Evolutionary conservation across 2,888 invertebrate genomes (phyloP).

Genomic region (Catocala sponsa): DNA sequence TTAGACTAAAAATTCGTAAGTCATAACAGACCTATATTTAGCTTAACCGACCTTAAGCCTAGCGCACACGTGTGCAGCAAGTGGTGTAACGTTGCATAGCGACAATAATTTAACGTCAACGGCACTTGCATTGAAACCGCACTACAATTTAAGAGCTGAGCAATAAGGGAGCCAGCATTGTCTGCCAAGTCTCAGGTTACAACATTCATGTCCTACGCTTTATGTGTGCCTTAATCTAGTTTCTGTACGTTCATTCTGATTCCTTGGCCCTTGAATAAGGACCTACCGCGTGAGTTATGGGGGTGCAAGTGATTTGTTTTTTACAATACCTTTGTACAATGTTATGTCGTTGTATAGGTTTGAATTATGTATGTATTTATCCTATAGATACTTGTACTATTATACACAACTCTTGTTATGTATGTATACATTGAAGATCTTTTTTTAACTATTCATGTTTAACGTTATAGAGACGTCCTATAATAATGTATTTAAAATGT

Average conservation of each 20-base stretch:
- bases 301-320: constrained; percentile 43
- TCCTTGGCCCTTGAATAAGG: constrained; percentile 41
- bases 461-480: too few relatives aligned
- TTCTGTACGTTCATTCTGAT: constrained; percentile 52
- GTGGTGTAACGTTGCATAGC: constrained; percentile 80
- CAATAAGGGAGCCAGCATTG: constrained; percentile 85
- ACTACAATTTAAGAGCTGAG: constrained; percentile 85
- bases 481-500: too few relatives aligned
- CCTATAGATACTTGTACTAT: too few relatives aligned
- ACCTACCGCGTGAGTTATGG: constrained; percentile 59
- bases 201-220: constrained; percentile 74
- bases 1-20: constrained; percentile 20
- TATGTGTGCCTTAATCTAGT: constrained; percentile 71
- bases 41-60: constrained; percentile 70
- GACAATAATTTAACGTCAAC: constrained; percentile 86
- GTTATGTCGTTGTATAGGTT: neutral
- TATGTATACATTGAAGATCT: too few relatives aligned
- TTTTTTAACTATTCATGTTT: too few relatives aligned
- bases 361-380: neutral
- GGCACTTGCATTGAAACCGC: constrained; percentile 86
- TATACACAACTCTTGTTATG: too few relatives aligned
- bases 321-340: neutral
- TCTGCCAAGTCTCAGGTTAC: constrained; percentile 82
- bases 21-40: constrained; percentile 64
- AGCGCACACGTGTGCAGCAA: constrained; percentile 77